phyloP scores from a whole-genome alignment of 1,140 invertebrate genomes.

The Cydia splendana region DNA sequence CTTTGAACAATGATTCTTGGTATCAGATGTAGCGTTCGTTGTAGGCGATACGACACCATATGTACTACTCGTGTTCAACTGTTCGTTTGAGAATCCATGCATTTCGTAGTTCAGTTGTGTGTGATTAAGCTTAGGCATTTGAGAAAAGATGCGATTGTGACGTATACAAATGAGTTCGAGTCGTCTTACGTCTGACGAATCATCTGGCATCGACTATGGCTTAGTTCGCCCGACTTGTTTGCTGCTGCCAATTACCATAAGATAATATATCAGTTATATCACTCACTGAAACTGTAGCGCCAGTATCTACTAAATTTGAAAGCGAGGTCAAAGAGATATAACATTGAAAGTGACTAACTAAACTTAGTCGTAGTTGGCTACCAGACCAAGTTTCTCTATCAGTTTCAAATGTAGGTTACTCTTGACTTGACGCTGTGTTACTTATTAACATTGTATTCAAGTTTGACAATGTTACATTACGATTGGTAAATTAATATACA shows the following conservation, averaged over 20 bases:
- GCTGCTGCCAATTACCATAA: slow-evolving; percentile 35
- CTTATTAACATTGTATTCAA: neutral
- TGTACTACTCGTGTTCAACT: neutral
- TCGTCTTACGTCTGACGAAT: slow-evolving; percentile 32
- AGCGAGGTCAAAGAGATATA: slow-evolving; percentile 8
- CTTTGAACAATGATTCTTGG: too few relatives aligned
- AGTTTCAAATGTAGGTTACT: slow-evolving; percentile 18
- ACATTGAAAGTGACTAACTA: slow-evolving; percentile 16
- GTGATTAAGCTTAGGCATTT: slow-evolving; percentile 23
- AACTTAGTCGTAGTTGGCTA: neutral
- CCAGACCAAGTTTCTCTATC: neutral
- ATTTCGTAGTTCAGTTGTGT: neutral
- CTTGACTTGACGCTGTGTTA: neutral
- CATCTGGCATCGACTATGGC: slow-evolving; percentile 43
- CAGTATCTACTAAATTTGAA: neutral
- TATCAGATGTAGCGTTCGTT: too few relatives aligned
- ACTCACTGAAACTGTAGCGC: neutral
- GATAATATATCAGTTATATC: slow-evolving; percentile 3
- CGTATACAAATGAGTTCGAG: slow-evolving; percentile 37
- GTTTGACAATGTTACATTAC: neutral
- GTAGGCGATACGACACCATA: too few relatives aligned
- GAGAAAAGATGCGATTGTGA: slow-evolving; percentile 37
- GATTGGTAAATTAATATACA: too few relatives aligned
- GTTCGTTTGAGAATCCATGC: neutral
- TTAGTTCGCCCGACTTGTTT: slow-evolving; percentile 33